These are phyloP conservation scores for Catalaphyllia jardinei DNA, from an alignment of 64 coral and sea anemone species.

Conservation along the genomic window DNA sequence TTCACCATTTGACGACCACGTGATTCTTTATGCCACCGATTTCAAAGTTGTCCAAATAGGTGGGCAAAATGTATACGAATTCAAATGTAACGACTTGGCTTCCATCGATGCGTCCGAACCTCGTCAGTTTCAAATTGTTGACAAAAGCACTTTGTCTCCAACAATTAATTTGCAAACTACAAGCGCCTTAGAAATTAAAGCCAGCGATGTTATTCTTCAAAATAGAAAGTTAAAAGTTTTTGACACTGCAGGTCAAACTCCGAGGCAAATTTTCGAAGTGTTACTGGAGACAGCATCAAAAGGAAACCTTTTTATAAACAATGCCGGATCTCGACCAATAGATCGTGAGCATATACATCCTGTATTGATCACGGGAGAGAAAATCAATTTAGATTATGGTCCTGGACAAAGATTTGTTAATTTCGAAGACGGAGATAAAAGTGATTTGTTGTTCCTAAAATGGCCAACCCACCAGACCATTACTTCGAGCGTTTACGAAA, in stretches of 20 bases:
- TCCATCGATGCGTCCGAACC: neutral
- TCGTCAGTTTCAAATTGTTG: neutral
- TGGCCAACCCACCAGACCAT: neutral
- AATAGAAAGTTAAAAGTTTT: neutral
- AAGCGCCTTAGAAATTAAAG: neutral
- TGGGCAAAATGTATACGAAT: neutral
- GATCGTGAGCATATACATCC: neutral
- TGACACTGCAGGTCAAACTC: neutral
- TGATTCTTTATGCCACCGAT: neutral
- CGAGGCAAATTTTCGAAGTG: neutral
- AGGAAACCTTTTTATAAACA: neutral
- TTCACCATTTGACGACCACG: slow-evolving; percentile 27
- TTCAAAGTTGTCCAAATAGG: neutral
- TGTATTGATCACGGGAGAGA: too few species aligned
- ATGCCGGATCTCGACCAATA: neutral
- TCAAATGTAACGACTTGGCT: neutral
- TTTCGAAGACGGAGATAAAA: neutral
- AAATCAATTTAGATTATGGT: neutral
- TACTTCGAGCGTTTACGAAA: too few species aligned
- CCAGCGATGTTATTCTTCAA: neutral
- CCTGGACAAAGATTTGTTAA: neutral
- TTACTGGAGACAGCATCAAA: neutral
- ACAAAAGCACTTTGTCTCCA: neutral
- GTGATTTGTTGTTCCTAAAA: neutral
- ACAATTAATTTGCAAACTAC: neutral